These are phyloP conservation scores for Conus canariensis DNA, from an alignment of 2,888 invertebrate genomes.

Conservation along the genomic window DNA sequence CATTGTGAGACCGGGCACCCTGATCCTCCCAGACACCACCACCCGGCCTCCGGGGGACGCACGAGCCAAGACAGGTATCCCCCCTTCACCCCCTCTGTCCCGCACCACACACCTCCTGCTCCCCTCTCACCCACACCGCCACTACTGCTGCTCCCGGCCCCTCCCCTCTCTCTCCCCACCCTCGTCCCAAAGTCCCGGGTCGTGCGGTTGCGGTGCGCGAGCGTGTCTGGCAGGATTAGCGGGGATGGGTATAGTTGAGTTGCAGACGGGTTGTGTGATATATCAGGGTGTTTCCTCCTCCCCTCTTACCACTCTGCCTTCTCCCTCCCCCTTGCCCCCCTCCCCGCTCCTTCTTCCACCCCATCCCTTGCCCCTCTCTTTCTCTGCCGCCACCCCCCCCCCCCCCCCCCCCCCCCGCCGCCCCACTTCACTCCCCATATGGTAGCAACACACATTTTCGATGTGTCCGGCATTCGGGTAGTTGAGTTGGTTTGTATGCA, in stretches of 20 bases:
- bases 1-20: slow-evolving; percentile 2
- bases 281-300: not conserved
- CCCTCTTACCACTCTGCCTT: not conserved
- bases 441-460: no score
- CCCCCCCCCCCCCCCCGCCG: no score
- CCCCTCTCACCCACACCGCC: not conserved
- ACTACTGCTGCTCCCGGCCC: not conserved
- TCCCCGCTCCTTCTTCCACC: no score
- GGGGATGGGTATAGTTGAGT: not conserved
- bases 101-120: not conserved
- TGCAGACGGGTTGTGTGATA: not conserved
- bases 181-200: not conserved
- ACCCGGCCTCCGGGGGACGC: not conserved
- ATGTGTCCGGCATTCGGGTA: no score
- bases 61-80: not conserved
- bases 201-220: not conserved
- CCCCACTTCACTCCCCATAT: no score
- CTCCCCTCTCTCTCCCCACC: not conserved
- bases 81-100: not conserved
- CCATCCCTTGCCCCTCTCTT: no score
- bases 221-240: not conserved
- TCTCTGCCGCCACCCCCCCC: no score
- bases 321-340: not conserved
- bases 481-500: not conserved
- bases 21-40: slow-evolving; percentile 10